phyloP scores from a whole-genome alignment of 2,797 vertebrate genomes.

The Podarcis lilfordi region DNA sequence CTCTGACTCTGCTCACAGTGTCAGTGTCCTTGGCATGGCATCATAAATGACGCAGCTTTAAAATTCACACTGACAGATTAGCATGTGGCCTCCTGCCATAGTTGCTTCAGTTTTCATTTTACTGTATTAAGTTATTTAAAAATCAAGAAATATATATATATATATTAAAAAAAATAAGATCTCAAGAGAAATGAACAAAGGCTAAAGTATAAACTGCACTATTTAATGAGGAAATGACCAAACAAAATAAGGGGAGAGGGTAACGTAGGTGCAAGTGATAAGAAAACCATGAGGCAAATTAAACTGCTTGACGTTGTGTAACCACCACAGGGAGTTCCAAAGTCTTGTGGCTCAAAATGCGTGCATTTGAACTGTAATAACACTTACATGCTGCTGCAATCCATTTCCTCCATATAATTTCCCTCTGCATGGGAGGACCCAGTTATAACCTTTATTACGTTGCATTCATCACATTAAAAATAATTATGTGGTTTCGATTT shows the following conservation, averaged over 20 bases:
- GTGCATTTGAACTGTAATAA: conserved; percentile 30
- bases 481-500: conserved; percentile 33
- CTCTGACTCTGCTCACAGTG: too few relatives aligned
- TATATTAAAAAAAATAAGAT: neutral
- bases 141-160: neutral
- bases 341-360: conserved; percentile 33
- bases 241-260: conserved; percentile 26
- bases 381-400: conserved; percentile 45
- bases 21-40: too few relatives aligned
- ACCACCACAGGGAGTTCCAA: conserved; percentile 21
- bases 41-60: neutral
- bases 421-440: conserved; percentile 50
- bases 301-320: conserved; percentile 21
- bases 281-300: conserved; percentile 45
- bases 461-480: conserved; percentile 50
- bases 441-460: conserved; percentile 40
- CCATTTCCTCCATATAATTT: conserved; percentile 51
- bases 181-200: neutral
- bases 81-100: too few relatives aligned
- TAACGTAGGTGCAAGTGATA: conserved; percentile 41
- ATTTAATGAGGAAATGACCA: conserved; percentile 40
- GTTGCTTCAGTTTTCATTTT: neutral
- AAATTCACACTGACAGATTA: neutral
- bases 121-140: conserved; percentile 16
- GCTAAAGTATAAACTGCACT: conserved; percentile 22